Conservation (phyloP, 1,140 invertebrate species). For the Hypsibius dujardini region DNA sequence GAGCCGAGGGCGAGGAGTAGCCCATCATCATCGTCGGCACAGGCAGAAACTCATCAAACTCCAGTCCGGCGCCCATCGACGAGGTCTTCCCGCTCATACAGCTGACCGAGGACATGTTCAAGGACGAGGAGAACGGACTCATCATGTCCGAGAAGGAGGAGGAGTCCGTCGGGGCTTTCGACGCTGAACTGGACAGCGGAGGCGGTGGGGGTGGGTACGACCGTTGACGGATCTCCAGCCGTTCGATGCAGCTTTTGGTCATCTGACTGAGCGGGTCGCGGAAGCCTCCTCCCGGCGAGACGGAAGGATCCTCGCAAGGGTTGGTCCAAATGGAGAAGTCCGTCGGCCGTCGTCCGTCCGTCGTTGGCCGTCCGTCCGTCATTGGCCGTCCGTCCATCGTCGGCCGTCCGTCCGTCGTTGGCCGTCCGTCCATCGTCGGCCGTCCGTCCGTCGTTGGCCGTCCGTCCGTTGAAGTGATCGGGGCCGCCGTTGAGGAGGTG, state of each 20-base stretch:
- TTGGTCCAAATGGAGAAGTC: slow-evolving; percentile 1
- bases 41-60: slow-evolving; percentile 11
- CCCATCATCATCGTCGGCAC: background rate
- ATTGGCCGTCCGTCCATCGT: no score
- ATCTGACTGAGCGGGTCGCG: slow-evolving; percentile 2
- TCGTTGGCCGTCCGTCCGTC: no score
- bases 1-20: slow-evolving; percentile 3
- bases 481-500: no score
- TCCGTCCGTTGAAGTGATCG: no score
- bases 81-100: background rate
- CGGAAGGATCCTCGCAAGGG: background rate
- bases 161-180: no score
- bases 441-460: no score
- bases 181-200: no score
- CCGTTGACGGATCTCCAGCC: background rate
- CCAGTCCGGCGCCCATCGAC: slow-evolving; percentile 7
- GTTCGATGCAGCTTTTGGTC: background rate
- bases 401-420: no score
- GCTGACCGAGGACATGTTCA: slow-evolving; percentile 1
- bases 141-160: no score
- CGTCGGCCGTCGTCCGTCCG: no score
- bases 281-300: background rate
- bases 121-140: slow-evolving; percentile 2
- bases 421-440: no score
- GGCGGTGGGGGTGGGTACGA: background rate